Evolutionary conservation across 2,888 invertebrate species (phyloP), one percentile per base, ranked within the genome.

Genomic region (Trissonchulus latispiculum): DNA sequence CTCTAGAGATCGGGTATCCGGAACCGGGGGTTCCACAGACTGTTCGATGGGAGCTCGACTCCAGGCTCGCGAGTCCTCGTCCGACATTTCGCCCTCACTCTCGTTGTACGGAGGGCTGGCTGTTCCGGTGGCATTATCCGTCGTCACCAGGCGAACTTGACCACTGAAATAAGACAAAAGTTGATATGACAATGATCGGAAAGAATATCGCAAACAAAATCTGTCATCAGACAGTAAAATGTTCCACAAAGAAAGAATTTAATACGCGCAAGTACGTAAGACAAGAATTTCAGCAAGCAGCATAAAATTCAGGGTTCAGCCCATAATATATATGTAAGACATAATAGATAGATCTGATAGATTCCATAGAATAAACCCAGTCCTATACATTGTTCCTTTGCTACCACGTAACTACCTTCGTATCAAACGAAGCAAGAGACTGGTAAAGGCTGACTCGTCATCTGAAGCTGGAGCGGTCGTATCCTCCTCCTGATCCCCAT

Each of bases 121-220:
- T 18, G 3, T 62, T n/a, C 28, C 64, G 3, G 64, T 28, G 28
- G 64, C n/a, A 62, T 23, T 62, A 3, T 62, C 64, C n/a, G 64
- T 28, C 64, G 64, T 28, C 3, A 68, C 33, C 68, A 68, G n/a
- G 18, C 68, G 31, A 8, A 68, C 31, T 3, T 68, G 18, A 32
- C 68, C 68, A 68, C 68, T 68, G n/a, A 15, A 68, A 29, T 48
- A 8, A 48, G 23, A 48, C 8, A n/a, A n/a, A n/a, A n/a, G n/a
- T n/a, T n/a, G n/a, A n/a, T n/a, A n/a, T n/a, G n/a, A n/a, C n/a
- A n/a, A n/a, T n/a, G n/a, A n/a, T n/a, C n/a, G n/a, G n/a, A n/a
- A n/a, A n/a, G n/a, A n/a, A n/a, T n/a, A n/a, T n/a, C n/a, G n/a
- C n/a, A n/a, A n/a, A n/a, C n/a, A n/a, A n/a, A n/a, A n/a, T n/a